phyloP scores from a whole-genome alignment of 2,113 vertebrate genomes.

The Notothenia coriiceps region DNA sequence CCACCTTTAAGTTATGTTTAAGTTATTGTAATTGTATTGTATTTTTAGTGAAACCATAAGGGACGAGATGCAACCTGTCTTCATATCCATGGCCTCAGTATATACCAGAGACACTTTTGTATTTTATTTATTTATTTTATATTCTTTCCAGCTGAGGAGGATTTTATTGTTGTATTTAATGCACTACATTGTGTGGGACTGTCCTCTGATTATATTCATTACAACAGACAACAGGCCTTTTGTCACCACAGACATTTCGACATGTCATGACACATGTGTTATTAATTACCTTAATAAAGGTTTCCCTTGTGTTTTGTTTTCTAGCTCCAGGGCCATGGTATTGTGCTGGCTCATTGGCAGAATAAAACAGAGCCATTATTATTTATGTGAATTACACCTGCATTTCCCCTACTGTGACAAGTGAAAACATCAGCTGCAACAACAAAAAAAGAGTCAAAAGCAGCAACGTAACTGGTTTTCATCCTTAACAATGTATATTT shows the following conservation, averaged over 20 bases:
- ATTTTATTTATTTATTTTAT: too few species aligned
- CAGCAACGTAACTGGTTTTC: neutral
- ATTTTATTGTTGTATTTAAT: slow-evolving; percentile 14
- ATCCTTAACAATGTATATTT: neutral
- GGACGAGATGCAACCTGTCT: neutral
- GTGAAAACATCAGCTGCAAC: neutral
- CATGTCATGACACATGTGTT: slow-evolving; percentile 6
- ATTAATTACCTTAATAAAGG: slow-evolving; percentile 27
- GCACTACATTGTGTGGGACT: neutral
- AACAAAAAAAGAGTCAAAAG: neutral
- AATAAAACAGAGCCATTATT: slow-evolving; percentile 30
- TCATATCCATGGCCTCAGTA: neutral
- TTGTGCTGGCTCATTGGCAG: slow-evolving; percentile 1
- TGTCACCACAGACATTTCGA: neutral
- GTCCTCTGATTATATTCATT: neutral
- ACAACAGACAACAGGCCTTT: slow-evolving; percentile 16
- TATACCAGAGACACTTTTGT: neutral
- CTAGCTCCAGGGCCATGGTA: neutral
- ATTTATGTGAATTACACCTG: slow-evolving; percentile 28
- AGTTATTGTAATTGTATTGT: neutral
- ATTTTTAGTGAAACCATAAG: neutral
- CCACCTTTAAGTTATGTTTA: neutral
- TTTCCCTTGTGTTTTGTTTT: neutral
- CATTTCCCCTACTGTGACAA: slow-evolving; percentile 9
- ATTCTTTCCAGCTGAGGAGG: slow-evolving; percentile 12